Evolutionary conservation across 92 coral and sea anemone species (phyloP), one percentile per base, ranked within the genome.

Genomic region (Pocillopora grandis): DNA sequence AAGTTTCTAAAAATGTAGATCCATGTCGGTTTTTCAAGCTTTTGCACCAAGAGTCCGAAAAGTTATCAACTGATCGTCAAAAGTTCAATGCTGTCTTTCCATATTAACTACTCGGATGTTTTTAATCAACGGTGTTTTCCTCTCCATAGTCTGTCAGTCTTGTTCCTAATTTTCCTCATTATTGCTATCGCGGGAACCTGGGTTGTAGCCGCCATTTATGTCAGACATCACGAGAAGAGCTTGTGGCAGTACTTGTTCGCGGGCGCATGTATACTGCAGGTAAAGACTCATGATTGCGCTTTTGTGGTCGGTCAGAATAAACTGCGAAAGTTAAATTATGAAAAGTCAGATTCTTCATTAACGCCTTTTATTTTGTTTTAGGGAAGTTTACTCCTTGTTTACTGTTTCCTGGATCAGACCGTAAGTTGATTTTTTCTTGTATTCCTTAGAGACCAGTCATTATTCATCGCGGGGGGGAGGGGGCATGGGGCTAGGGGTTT

Each of bases 241-340:
- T 66, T 85, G 75, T 94, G 98, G 95, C 93, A 96, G 68, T 94
- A 94, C 86, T 87, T 88, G 87, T 94, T 96, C 67, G 98, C 98
- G 10, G 95, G 91, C 42, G 90, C 92, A 62, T 96, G 96, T 67
- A 88, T 89, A 59, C 81, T 96, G 55, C 96, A 94, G 93, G 98
- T 96, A 67, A 76, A 62, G 36, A 42, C 56, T 36, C 70, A 27
- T 82, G 48, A 37, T 16, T 66, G 59, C 12, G 16, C 59, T 58
- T 69, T 11, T 9, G 5, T 71, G 37, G 6, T 62, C 57, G 62
- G 42, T 17, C 33, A 18, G 21, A 68, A 14, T 27, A 5, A 3
- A 42, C 31, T 48, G 23, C 8, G 33, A 11, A 36, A 55, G 18
- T 33, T 16, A 62, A 12, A 52, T 12, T 55, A n/a, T 5, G 56